Conservation (phyloP, 2,797 vertebrate species). For the Crocodylus rhombifer region DNA sequence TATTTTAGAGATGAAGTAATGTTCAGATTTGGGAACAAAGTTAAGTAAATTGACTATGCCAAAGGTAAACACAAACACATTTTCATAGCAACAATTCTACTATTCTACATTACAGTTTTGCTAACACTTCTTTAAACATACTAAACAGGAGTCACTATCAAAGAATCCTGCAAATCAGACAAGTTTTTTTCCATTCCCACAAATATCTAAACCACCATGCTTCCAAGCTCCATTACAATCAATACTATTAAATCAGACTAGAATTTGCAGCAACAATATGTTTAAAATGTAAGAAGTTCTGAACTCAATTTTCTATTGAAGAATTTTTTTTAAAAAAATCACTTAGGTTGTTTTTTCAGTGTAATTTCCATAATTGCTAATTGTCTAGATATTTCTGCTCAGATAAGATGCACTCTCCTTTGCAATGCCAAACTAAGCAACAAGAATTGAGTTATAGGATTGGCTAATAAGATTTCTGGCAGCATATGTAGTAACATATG, state of each 20-base stretch:
- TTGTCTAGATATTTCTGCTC: background rate
- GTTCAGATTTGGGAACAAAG: background rate
- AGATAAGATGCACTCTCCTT: background rate
- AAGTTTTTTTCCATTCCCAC: background rate
- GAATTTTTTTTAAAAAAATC: background rate
- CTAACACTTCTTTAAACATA: background rate
- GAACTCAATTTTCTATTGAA: slow-evolving; percentile 15
- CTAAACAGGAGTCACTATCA: background rate
- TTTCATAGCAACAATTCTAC: background rate
- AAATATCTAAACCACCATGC: background rate
- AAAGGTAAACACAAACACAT: background rate
- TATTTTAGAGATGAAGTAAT: background rate
- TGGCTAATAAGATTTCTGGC: slow-evolving; percentile 54
- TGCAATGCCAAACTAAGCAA: slow-evolving; percentile 38
- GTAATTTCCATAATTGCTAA: slow-evolving; percentile 44
- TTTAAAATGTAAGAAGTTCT: slow-evolving; percentile 19
- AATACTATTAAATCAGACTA: slow-evolving; percentile 3
- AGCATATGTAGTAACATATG: slow-evolving; percentile 33
- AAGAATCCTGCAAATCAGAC: background rate
- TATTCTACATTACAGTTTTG: background rate
- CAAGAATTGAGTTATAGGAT: slow-evolving; percentile 46
- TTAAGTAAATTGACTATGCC: background rate
- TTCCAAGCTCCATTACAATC: background rate
- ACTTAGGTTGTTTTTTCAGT: background rate
- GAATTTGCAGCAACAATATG: slow-evolving; percentile 11